Conservation (phyloP, 2,113 vertebrate genomes). For the Laterallus jamaicensis region DNA sequence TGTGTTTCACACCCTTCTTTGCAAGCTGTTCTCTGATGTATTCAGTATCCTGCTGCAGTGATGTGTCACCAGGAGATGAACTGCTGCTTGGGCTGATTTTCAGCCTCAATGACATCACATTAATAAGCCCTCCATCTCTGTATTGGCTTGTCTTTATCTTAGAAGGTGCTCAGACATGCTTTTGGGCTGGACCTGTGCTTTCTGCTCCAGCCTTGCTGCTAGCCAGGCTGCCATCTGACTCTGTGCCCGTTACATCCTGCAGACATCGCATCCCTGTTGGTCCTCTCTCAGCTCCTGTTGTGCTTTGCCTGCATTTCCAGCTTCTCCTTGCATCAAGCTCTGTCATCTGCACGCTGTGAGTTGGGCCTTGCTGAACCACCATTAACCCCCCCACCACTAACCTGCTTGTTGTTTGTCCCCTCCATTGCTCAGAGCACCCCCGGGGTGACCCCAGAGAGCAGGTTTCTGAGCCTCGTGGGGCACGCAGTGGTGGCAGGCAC, state of each 20-base stretch:
- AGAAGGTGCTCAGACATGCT: neutral
- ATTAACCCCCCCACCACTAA: constrained; percentile 60
- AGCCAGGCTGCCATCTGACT: neutral
- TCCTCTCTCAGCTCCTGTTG: neutral
- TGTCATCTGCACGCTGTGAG: neutral
- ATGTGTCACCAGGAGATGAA: neutral
- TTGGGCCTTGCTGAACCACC: neutral
- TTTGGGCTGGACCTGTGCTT: neutral
- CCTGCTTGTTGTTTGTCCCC: constrained; percentile 63
- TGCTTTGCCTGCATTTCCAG: neutral
- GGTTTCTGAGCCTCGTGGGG: constrained; percentile 54
- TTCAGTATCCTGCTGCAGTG: neutral
- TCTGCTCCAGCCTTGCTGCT: neutral
- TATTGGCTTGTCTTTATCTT: neutral
- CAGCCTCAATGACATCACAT: neutral
- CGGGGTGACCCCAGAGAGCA: constrained; percentile 72
- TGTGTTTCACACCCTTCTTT: neutral
- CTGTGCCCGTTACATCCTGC: neutral
- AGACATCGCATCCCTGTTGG: neutral
- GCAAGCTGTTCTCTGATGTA: neutral
- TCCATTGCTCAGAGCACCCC: constrained; percentile 71
- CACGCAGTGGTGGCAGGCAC: neutral
- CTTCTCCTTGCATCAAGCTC: neutral
- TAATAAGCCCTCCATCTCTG: neutral
- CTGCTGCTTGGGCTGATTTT: neutral